Percentiles rank a stretch among this genome's conserved stretches.
These are phyloP conservation scores for Drosophila antonietae DNA, from an alignment of 2,888 invertebrate genomes.

Conservation along the genomic window DNA sequence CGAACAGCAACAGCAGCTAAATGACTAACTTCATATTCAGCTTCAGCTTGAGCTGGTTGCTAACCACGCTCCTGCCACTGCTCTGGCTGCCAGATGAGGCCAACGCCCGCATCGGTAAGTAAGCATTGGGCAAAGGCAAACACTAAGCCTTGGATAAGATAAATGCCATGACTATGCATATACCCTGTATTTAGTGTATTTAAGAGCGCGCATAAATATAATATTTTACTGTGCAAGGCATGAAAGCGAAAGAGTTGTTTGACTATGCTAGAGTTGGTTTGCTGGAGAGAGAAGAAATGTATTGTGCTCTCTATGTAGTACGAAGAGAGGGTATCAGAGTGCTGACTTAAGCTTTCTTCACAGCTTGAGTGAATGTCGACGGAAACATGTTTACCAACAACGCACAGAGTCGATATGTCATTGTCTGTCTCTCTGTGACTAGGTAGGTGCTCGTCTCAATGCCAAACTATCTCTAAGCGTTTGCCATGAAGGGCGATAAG, in stretches of 20 bases:
- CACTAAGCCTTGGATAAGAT: too few species aligned
- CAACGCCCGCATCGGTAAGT: constrained; percentile 83
- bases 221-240: background rate
- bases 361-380: background rate
- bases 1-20: constrained; percentile 39
- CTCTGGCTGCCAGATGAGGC: constrained; percentile 77
- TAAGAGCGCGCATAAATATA: background rate
- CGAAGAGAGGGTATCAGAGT: background rate
- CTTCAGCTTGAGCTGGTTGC: constrained; percentile 54
- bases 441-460: background rate
- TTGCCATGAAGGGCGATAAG: background rate
- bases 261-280: background rate
- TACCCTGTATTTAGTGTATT: constrained; percentile 33
- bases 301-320: too few species aligned
- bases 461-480: too few species aligned
- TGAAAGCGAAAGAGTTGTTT: background rate
- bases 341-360: background rate
- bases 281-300: background rate
- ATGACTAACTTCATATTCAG: constrained; percentile 61
- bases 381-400: background rate
- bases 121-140: constrained; percentile 17
- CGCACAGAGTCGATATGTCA: constrained; percentile 6
- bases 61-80: constrained; percentile 65
- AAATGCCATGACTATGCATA: constrained; percentile 5
- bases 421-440: background rate